Percentiles rank a stretch among this genome's conserved stretches.
These are phyloP conservation scores for Dolichopus griseipennis DNA, from an alignment of 2,888 invertebrate genomes.

Conservation along the genomic window DNA sequence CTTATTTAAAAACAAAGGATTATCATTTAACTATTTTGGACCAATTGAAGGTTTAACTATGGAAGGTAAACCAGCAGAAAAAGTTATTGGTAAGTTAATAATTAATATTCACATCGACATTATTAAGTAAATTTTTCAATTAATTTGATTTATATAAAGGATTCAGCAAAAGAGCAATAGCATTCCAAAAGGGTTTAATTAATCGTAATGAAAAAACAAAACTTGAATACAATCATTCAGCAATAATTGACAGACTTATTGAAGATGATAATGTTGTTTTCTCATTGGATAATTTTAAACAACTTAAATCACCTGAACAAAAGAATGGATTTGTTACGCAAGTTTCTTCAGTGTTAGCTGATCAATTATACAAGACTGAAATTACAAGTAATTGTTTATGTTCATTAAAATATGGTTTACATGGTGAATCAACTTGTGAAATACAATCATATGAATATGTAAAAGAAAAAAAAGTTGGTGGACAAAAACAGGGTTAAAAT, in stretches of 20 bases:
- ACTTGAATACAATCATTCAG: slow-evolving; percentile 49
- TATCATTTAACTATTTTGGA: slow-evolving; percentile 54
- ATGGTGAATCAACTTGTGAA: slow-evolving; percentile 35
- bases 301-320: slow-evolving; percentile 28
- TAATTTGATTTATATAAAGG: slow-evolving; percentile 42
- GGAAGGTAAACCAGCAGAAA: slow-evolving; percentile 39
- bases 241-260: slow-evolving; percentile 59
- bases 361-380: slow-evolving; percentile 40
- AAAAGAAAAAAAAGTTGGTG: not conserved
- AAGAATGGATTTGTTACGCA: slow-evolving; percentile 33
- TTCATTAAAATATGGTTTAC: slow-evolving; percentile 29
- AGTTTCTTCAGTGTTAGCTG: slow-evolving; percentile 36
- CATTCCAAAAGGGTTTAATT: slow-evolving; percentile 56
- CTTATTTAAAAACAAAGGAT: slow-evolving; percentile 49
- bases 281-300: slow-evolving; percentile 34
- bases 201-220: slow-evolving; percentile 45
- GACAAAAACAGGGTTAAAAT: not conserved
- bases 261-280: slow-evolving; percentile 41
- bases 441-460: not conserved
- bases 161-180: slow-evolving; percentile 54
- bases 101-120: no score
- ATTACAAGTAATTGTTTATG: slow-evolving; percentile 37
- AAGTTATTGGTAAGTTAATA: slow-evolving; percentile 36
- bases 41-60: slow-evolving; percentile 49
- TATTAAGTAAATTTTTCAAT: not conserved